These are phyloP conservation scores for Microcebus griseorufus DNA, from an alignment of 2,113 vertebrate genomes.

Conservation along the genomic window DNA sequence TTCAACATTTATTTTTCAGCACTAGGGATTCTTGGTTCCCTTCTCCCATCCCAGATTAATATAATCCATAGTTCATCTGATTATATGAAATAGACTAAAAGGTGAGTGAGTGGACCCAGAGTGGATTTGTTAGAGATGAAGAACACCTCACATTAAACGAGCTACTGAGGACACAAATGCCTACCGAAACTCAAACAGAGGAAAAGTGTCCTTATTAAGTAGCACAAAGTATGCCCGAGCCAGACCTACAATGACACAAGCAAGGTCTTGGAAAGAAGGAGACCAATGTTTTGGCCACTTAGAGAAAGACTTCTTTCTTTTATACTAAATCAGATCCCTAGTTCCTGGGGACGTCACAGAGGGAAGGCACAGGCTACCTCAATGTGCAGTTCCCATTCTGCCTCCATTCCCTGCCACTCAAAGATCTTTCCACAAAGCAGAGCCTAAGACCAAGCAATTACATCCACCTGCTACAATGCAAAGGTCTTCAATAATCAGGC, in stretches of 20 bases:
- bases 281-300: not conserved
- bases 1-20: not conserved
- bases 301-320: not conserved
- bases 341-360: not conserved
- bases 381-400: no score
- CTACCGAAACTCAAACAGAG: not conserved
- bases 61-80: not conserved
- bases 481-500: not conserved
- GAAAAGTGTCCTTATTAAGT: not conserved
- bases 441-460: not conserved
- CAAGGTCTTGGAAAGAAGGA: not conserved
- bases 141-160: not conserved
- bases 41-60: not conserved
- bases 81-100: not conserved
- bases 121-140: not conserved
- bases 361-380: fast-evolving
- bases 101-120: not conserved
- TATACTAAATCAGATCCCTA: not conserved
- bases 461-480: not conserved
- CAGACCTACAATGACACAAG: not conserved
- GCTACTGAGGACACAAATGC: no score
- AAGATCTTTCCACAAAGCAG: not conserved
- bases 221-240: not conserved
- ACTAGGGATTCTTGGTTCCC: not conserved
- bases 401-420: not conserved